Base-by-base conservation (phyloP, 2,113 vertebrate species). In the Heterochromis multidens region DNA sequence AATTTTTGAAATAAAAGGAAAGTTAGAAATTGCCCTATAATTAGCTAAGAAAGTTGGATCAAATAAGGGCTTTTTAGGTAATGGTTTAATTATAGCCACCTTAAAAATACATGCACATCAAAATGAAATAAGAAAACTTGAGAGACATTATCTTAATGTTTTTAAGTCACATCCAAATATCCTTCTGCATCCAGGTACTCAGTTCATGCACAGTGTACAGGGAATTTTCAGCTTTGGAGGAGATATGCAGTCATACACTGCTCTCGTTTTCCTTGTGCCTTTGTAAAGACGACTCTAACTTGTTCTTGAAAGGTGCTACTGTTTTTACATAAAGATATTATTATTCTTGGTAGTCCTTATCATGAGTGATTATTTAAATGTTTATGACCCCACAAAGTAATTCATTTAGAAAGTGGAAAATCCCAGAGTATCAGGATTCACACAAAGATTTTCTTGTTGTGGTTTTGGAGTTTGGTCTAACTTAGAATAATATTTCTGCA, bases 191-290 rank as follows among this genome's bases (percentile, higher is more conserved):
- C 37, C 5, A 0, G 0, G 43, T n/a, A 46, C 5, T 2, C 35
- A 2, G 23, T 17, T 31, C 2, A 60, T 8, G 0, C 65, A 54
- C 2, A 19, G 19, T 70, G 17, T 46, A 29, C 0, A 0, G 2
- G 0, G 29, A 49, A 1, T 1, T 49, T 29, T 49, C 11, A 72
- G 25, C 43, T 25, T 0, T 2, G 40, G 27, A 29, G 10, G 14
- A 72, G 25, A 17, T 49, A 10, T 13, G 25, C 25, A 2, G 65
- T 46, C 5, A 0, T 49, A 25, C 40, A 72, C 23, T 19, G 40
- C 43, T 72, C 10, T 49, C 2, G 5, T 6, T 49, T 49, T 49
- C 40, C 12, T 14, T 43, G 40, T 11, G 65, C 40, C 40, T 70
- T 46, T 46, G 40, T 4, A 46, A 70, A 29, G 65, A 46, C 46